Evolutionary conservation across 2,113 vertebrate species (phyloP), one percentile per base, ranked within the genome.

Genomic region (Corythornis cristatus): DNA sequence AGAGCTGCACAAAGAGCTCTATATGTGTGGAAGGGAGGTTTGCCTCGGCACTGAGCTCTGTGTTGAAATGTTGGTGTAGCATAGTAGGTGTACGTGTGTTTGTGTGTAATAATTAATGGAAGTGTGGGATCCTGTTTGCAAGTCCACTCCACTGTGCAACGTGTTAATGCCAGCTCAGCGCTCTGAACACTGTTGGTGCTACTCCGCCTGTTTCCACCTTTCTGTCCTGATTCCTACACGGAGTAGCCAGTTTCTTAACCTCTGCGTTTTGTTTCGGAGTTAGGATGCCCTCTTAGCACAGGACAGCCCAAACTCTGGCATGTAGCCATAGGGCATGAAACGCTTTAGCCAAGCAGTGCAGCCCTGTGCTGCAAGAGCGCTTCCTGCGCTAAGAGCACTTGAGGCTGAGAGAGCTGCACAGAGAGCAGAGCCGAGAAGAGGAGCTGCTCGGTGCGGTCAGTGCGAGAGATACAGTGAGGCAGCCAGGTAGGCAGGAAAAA

Each of bases 91-190:
- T n/a, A 18, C 23, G 50, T 0, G 0, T 42, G 22, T 46, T 71
- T 70, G 29, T 83, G 16, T 66, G 20, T 87, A 84, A 86, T 48
- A 29, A 51, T 16, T 62, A 77, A 54, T 53, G 29, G 12, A 29
- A 56, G 9, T 2, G 7, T 61, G 29, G 46, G 68, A 50, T 58
- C 25, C 46, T 51, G 9, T 71, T 58, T 58, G 58, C 57, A 89
- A 70, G 33, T 84, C n/a, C 15, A 26, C 31, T 67, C 37, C 20
- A 22, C 31, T 48, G 29, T 61, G 60, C 16, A 14, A 6, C 19
- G 25, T 66, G 29, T 26, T 72, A 58, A 28, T 5, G 6, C 25
- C 28, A 86, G 21, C 40, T 85, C 14, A 81, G 66, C 0, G 0
- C 35, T 46, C 45, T 57, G 35, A 28, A 51, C 2, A 0, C 65